Percentiles rank a stretch among this genome's conserved stretches.
Evolutionary conservation across 2,888 invertebrate species (phyloP).

Genomic region (Drosophila fungiperda): DNA sequence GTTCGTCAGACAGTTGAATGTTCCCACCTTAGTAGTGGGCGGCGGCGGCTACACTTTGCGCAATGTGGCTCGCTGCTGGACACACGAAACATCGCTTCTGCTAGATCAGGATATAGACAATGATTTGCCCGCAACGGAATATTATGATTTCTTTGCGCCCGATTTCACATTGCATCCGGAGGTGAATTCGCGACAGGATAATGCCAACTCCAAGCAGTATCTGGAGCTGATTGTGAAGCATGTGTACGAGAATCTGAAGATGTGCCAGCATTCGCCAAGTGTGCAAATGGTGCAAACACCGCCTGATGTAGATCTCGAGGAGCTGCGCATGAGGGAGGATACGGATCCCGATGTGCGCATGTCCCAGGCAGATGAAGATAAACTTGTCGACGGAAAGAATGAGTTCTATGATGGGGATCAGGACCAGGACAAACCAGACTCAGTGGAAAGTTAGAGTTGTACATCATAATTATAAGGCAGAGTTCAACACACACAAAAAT

Average conservation of each 20-base stretch:
- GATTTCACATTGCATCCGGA: conserved; percentile 98
- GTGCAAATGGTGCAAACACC: conserved; percentile 99
- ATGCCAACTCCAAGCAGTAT: conserved; percentile 98
- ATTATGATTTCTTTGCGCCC: conserved; percentile 98
- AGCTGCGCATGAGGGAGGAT: conserved; percentile 89
- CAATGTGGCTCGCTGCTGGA: conserved; percentile 99
- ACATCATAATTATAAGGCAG: conserved; percentile 5
- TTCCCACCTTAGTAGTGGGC: conserved; percentile 95
- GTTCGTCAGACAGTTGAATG: conserved; percentile 95
- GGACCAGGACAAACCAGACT: conserved; percentile 92
- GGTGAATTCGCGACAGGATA: conserved; percentile 93
- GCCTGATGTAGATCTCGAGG: conserved; percentile 91
- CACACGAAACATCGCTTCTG: conserved; percentile 97
- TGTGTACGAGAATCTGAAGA: conserved; percentile 96
- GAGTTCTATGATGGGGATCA: conserved; percentile 96
- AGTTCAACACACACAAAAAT: conserved; percentile 17
- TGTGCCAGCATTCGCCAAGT: conserved; percentile 96
- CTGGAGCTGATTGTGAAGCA: conserved; percentile 95
- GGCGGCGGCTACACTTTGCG: conserved; percentile 95
- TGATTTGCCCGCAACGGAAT: conserved; percentile 98
- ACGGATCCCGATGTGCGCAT: conserved; percentile 93
- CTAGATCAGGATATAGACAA: conserved; percentile 97
- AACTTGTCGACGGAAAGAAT: conserved; percentile 92
- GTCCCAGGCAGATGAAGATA: conserved; percentile 92
- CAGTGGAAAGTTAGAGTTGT: conserved; percentile 74